A percentile compares a stretch with the other conserved stretches of the same genome.
phyloP scores from a whole-genome alignment of 2,113 vertebrate species.

The Symphodus melops region DNA sequence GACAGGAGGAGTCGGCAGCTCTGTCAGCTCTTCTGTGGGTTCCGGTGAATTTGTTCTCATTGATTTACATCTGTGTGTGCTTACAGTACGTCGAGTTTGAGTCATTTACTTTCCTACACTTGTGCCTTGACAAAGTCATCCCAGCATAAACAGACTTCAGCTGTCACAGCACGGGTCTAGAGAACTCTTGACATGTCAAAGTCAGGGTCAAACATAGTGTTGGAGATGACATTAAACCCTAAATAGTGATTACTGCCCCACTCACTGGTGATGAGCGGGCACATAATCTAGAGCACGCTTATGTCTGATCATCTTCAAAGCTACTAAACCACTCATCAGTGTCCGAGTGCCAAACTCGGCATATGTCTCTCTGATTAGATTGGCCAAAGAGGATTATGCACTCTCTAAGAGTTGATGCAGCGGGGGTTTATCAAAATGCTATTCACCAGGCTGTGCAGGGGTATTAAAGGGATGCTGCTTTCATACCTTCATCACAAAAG shows the following conservation, averaged over 20 bases:
- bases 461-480: slow-evolving; percentile 31
- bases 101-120: neutral
- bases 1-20: slow-evolving; percentile 10
- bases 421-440: slow-evolving; percentile 52
- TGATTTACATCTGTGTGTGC: neutral
- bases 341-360: slow-evolving; percentile 49
- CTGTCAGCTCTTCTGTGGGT: neutral
- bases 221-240: slow-evolving; percentile 39
- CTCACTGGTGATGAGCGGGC: slow-evolving; percentile 39
- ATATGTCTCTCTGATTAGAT: slow-evolving; percentile 75
- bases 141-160: slow-evolving; percentile 3
- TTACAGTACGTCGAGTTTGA: neutral
- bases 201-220: slow-evolving; percentile 33
- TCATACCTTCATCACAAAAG: slow-evolving; percentile 45
- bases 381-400: slow-evolving; percentile 73
- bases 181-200: slow-evolving; percentile 14
- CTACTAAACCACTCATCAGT: slow-evolving; percentile 68
- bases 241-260: slow-evolving; percentile 62
- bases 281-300: slow-evolving; percentile 60
- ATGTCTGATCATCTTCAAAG: slow-evolving; percentile 68
- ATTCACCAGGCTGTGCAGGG: slow-evolving; percentile 30
- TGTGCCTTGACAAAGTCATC: neutral
- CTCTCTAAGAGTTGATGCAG: slow-evolving; percentile 60
- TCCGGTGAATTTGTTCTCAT: neutral
- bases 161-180: neutral